These are phyloP conservation scores for Phylloscopus whistleri DNA, from an alignment of 2,113 vertebrate species.

Conservation along the genomic window DNA sequence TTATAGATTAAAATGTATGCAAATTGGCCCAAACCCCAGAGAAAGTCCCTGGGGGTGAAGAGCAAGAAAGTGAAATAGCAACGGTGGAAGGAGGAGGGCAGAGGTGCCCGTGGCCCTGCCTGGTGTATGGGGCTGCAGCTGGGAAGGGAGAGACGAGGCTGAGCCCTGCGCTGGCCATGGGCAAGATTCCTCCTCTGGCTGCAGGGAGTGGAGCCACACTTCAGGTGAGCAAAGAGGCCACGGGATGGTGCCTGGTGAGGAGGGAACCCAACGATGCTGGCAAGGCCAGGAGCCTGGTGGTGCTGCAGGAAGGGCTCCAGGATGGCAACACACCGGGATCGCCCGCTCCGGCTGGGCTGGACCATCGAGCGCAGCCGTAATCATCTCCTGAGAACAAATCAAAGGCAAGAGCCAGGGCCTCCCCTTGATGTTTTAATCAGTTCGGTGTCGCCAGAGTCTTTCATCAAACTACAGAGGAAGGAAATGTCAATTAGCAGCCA, in stretches of 20 bases:
- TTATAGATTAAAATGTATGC: conserved; percentile 83
- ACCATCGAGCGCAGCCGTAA: not conserved
- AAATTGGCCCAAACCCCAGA: conserved; percentile 79
- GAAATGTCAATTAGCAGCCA: conserved; percentile 59
- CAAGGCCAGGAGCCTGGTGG: not conserved
- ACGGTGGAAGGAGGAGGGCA: not conserved
- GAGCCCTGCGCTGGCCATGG: rapidly evolving
- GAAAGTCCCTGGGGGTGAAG: conserved; percentile 74
- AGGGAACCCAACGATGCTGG: not conserved
- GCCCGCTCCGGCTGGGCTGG: not conserved
- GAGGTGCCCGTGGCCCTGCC: not conserved
- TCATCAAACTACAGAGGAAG: conserved; percentile 66
- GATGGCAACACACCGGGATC: not conserved
- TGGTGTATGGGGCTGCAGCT: not conserved
- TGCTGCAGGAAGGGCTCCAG: not conserved
- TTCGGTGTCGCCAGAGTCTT: conserved; percentile 34
- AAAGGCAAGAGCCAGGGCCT: conserved; percentile 37
- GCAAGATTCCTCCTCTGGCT: not conserved
- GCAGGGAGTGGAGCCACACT: not conserved
- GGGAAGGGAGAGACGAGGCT: not conserved
- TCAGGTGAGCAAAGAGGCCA: not conserved
- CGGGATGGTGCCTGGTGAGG: not conserved
- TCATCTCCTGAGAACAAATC: conserved; percentile 37
- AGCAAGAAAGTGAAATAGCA: conserved; percentile 66
- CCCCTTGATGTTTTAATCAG: conserved; percentile 66